A percentile compares a stretch with the other conserved stretches of the same genome.
Evolutionary conservation across 2,797 vertebrate species (phyloP).

Genomic region (Mormyrops attenuatus): DNA sequence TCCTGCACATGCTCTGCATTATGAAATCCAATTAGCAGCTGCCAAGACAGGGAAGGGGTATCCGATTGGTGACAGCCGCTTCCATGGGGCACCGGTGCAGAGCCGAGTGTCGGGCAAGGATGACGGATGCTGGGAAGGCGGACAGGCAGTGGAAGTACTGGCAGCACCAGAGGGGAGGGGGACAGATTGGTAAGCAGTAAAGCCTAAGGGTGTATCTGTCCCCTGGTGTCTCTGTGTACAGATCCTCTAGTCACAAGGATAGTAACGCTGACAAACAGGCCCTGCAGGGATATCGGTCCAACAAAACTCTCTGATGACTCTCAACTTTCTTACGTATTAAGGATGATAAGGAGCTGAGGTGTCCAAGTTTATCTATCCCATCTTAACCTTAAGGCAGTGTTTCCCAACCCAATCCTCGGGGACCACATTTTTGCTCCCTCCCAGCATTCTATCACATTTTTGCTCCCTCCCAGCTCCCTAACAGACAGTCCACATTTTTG

Average conservation of each 20-base stretch:
- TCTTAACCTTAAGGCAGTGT: neutral
- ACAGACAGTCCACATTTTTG: neutral
- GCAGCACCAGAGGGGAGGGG: neutral
- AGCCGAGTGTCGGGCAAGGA: neutral
- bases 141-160: neutral
- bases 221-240: neutral
- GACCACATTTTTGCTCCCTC: neutral
- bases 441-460: neutral
- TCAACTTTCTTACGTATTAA: neutral
- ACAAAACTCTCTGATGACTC: neutral
- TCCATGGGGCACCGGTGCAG: neutral
- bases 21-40: neutral
- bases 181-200: neutral
- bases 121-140: neutral
- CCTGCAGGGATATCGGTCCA: neutral
- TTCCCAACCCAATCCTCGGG: neutral
- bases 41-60: neutral
- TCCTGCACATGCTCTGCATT: neutral
- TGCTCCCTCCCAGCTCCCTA: neutral
- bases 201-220: neutral
- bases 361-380: neutral
- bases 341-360: neutral
- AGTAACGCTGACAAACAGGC: neutral
- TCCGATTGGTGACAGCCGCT: neutral
- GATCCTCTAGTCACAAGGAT: neutral